Conservation (phyloP, 1,140 invertebrate species). For the Parapsyche elsis region DNA sequence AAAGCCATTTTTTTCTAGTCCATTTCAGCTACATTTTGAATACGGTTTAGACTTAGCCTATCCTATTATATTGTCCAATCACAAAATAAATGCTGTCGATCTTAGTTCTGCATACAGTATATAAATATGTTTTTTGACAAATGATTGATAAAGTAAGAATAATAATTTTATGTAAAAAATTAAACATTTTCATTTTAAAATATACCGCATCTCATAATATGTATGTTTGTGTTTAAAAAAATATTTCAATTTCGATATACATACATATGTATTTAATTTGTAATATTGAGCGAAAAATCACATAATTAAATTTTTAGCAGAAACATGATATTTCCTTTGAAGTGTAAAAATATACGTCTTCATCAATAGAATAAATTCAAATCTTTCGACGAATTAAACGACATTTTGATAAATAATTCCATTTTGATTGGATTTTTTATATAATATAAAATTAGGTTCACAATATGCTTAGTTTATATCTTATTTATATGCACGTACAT, state of each 20-base stretch:
- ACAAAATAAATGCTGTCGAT: constrained; percentile 36
- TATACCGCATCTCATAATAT: not conserved
- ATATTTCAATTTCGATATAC: not conserved
- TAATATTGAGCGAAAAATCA: not conserved
- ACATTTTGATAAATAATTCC: constrained; percentile 7
- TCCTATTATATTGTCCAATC: constrained; percentile 53
- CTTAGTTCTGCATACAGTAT: not conserved
- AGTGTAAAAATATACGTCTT: constrained; percentile 6
- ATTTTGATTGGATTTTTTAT: constrained; percentile 20
- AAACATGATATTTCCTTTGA: not conserved
- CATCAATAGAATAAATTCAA: not conserved
- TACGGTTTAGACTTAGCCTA: constrained; percentile 43
- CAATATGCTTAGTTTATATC: not conserved
- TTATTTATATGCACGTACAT: not conserved
- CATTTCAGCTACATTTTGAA: not conserved
- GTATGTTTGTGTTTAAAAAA: not conserved
- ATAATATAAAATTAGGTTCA: not conserved
- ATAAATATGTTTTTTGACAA: not conserved
- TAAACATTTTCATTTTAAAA: not conserved
- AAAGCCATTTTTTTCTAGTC: constrained; percentile 1
- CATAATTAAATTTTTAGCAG: not conserved
- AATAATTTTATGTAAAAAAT: not conserved
- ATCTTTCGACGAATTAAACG: not conserved
- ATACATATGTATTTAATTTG: not conserved
- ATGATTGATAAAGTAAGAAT: not conserved